phyloP scores from a whole-genome alignment of 1,140 invertebrate species.

The Wiebesia pumilae region DNA sequence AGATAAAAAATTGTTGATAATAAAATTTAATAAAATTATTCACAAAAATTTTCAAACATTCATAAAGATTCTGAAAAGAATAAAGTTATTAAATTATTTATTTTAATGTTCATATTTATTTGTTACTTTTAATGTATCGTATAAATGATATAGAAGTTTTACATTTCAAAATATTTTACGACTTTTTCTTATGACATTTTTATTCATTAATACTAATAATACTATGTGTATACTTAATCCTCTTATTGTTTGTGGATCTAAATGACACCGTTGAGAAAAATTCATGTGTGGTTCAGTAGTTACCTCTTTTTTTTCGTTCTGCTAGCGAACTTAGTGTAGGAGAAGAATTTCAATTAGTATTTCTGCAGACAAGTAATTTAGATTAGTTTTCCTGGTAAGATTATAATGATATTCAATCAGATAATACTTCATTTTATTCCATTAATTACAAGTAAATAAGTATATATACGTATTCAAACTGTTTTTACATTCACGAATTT shows the following conservation, averaged over 20 bases:
- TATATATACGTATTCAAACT: neutral
- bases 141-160: neutral
- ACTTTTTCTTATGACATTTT: neutral
- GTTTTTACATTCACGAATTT: neutral
- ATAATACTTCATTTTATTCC: slow-evolving; percentile 10
- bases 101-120: neutral
- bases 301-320: neutral
- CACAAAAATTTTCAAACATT: neutral
- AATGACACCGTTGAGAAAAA: neutral
- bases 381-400: slow-evolving; percentile 8
- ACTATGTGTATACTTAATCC: neutral
- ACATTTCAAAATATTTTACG: neutral
- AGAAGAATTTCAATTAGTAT: slow-evolving; percentile 16
- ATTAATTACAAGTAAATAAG: slow-evolving; percentile 5
- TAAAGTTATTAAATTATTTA: neutral
- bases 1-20: neutral
- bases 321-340: neutral
- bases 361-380: slow-evolving; percentile 4
- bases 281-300: neutral
- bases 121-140: neutral
- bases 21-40: neutral
- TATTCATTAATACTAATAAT: neutral
- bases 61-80: neutral
- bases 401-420: neutral
- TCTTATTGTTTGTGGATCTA: neutral